Evolutionary conservation across 2,888 invertebrate genomes (phyloP).

Genomic region (Parelbella ahira): DNA sequence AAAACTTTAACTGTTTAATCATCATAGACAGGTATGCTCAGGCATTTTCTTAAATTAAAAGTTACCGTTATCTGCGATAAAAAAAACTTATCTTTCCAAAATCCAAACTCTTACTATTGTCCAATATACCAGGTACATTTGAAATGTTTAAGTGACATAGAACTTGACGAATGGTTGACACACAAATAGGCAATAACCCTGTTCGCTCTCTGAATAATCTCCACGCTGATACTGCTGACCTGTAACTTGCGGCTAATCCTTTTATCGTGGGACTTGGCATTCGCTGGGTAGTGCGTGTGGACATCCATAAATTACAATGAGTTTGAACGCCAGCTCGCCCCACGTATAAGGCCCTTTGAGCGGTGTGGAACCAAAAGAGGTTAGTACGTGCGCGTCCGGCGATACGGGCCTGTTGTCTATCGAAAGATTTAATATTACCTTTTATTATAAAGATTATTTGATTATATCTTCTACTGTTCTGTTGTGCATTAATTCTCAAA

Average conservation of each 20-base stretch:
- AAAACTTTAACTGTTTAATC: too few relatives aligned
- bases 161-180: slow-evolving; percentile 28
- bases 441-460: too few relatives aligned
- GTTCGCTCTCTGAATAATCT: slow-evolving; percentile 26
- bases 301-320: slow-evolving; percentile 75
- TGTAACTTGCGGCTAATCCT: slow-evolving; percentile 51
- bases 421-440: slow-evolving; percentile 8
- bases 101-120: too few relatives aligned
- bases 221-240: slow-evolving; percentile 27
- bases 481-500: too few relatives aligned
- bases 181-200: slow-evolving; percentile 33
- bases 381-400: slow-evolving; percentile 45
- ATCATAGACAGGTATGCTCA: too few relatives aligned
- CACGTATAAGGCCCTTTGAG: slow-evolving; percentile 38
- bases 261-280: slow-evolving; percentile 62
- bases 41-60: too few relatives aligned
- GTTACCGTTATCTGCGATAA: too few relatives aligned
- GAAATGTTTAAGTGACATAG: slow-evolving; percentile 8
- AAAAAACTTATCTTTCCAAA: too few relatives aligned
- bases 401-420: slow-evolving; percentile 22
- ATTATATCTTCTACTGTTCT: too few relatives aligned
- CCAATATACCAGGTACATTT: too few relatives aligned
- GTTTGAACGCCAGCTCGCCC: slow-evolving; percentile 38
- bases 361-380: slow-evolving; percentile 41
- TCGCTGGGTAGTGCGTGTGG: slow-evolving; percentile 45